A percentile compares a stretch with the other conserved stretches of the same genome.
phyloP scores from a whole-genome alignment of 2,113 vertebrate species.

The Cyphomyrus discorhynchus region DNA sequence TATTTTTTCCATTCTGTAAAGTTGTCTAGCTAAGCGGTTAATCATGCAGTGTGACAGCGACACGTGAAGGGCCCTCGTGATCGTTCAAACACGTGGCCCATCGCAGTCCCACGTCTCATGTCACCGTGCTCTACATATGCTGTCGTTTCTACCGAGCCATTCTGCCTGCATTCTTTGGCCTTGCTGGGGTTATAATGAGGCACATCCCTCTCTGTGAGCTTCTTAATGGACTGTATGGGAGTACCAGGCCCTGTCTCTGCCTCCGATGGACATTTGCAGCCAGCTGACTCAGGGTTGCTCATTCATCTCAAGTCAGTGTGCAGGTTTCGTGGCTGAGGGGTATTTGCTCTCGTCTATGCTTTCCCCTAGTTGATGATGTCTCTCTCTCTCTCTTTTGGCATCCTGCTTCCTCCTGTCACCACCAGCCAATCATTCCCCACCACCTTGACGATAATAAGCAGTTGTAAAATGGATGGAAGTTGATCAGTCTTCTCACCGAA shows the following conservation, averaged over 20 bases:
- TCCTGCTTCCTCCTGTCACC: not conserved
- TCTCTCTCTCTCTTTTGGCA: not conserved
- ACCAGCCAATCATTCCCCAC: not conserved
- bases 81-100: not conserved
- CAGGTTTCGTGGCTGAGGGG: not conserved
- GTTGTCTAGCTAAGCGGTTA: not conserved
- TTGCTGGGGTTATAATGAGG: not conserved
- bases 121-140: not conserved
- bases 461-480: not conserved
- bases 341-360: not conserved
- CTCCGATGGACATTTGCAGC: not conserved
- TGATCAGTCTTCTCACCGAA: not conserved
- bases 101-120: not conserved
- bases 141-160: not conserved
- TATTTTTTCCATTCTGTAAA: not conserved
- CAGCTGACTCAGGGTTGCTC: not conserved
- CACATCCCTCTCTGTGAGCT: not conserved
- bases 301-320: not conserved
- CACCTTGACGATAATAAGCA: not conserved
- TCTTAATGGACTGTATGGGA: not conserved
- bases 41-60: not conserved
- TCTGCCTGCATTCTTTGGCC: not conserved
- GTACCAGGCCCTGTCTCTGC: not conserved
- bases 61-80: not conserved
- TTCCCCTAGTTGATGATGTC: not conserved